These are phyloP conservation scores for Cardiocondyla obscurior DNA, from an alignment of 1,140 invertebrate genomes.

Conservation along the genomic window DNA sequence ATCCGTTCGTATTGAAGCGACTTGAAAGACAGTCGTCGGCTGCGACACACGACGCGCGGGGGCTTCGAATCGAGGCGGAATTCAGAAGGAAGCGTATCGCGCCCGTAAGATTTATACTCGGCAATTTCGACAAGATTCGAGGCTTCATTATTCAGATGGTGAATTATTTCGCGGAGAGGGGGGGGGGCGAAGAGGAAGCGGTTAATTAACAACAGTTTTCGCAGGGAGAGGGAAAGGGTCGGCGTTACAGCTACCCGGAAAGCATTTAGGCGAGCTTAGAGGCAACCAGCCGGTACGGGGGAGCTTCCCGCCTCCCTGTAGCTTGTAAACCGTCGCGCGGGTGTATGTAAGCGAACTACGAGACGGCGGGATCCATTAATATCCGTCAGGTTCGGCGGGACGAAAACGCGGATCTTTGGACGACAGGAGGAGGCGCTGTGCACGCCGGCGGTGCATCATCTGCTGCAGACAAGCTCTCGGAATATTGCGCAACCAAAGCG, in stretches of 20 bases:
- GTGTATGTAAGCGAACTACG: constrained; percentile 37
- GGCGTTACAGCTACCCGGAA: constrained; percentile 27
- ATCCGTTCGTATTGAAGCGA: constrained; percentile 23
- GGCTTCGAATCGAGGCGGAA: not conserved
- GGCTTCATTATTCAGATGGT: constrained; percentile 36
- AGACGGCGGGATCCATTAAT: constrained; percentile 73
- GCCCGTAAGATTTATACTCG: constrained; percentile 7
- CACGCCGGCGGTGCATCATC: constrained; percentile 73
- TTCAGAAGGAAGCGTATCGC: not conserved
- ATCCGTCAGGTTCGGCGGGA: constrained; percentile 71
- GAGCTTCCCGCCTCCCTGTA: not conserved
- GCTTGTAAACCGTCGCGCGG: constrained; percentile 39
- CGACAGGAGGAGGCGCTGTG: constrained; percentile 43
- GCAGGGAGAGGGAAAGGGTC: not conserved
- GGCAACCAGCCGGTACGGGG: constrained; percentile 11
- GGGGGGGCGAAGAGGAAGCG: not conserved
- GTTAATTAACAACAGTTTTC: constrained; percentile 62
- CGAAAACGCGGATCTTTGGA: constrained; percentile 66
- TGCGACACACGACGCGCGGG: not conserved
- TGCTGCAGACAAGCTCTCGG: constrained; percentile 68
- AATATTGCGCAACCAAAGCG: constrained; percentile 46
- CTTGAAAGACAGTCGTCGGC: not conserved
- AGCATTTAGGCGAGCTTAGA: constrained; percentile 46
- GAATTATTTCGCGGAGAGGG: not conserved
- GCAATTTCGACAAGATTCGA: constrained; percentile 16